A percentile compares a stretch with the other conserved stretches of the same genome.
phyloP scores from a whole-genome alignment of 2,113 vertebrate genomes.

The Notarius lentiginosus region DNA sequence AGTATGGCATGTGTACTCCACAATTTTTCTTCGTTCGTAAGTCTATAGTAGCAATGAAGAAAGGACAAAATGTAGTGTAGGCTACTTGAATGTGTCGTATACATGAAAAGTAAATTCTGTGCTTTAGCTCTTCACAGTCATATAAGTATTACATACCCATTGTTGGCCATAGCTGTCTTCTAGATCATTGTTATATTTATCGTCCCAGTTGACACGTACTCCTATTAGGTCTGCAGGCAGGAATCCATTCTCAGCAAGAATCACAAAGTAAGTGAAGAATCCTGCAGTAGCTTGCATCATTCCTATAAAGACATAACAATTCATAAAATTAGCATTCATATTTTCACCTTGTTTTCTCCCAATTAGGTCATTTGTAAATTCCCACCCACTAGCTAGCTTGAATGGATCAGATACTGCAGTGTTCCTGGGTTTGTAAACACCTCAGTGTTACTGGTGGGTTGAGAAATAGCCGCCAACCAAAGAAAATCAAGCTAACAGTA shows the following conservation, averaged over 20 bases:
- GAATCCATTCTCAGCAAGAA: constrained; percentile 84
- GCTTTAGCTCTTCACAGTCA: background rate
- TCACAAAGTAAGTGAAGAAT: constrained; percentile 84
- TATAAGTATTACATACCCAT: constrained; percentile 69
- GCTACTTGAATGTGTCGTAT: background rate
- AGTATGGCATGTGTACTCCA: constrained; percentile 92
- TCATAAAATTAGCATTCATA: background rate
- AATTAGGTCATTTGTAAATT: background rate
- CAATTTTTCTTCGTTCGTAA: constrained; percentile 88
- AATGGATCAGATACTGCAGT: background rate
- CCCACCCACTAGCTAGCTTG: background rate
- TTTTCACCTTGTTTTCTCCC: background rate
- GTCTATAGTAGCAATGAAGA: constrained; percentile 68
- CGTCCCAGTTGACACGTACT: constrained; percentile 81
- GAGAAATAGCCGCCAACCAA: background rate
- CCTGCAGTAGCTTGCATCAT: constrained; percentile 84
- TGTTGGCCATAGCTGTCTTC: constrained; percentile 78
- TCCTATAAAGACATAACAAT: constrained; percentile 42
- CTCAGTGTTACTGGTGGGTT: background rate
- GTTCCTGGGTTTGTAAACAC: background rate
- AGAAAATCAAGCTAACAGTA: background rate
- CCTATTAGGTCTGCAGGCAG: constrained; percentile 76
- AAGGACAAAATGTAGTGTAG: background rate
- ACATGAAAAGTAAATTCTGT: background rate
- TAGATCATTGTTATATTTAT: constrained; percentile 77